Base-by-base conservation (phyloP, 2,113 vertebrate species). In the Stigmatopora nigra region DNA sequence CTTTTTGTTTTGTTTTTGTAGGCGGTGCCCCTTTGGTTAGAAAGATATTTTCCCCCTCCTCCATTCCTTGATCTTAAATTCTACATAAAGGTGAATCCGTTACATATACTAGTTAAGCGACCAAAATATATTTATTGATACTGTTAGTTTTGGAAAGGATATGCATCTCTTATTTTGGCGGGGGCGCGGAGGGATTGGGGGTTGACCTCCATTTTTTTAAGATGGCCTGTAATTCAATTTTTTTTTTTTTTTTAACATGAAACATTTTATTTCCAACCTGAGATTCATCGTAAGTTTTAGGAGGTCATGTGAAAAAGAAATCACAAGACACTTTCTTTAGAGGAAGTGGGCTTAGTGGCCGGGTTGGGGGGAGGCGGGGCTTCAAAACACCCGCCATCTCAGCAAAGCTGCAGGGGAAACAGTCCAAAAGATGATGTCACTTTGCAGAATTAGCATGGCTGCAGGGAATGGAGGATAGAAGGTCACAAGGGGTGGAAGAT, bases 71-170 rank as follows among this genome's bases (percentile, higher is more conserved):
- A 71, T 78, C 71, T 78, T 71, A 71, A 79, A 45, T 61, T 35
- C 0, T 64, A 77, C 64, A 41, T 41, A 41, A 41, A 51, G 70
- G 65, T 68, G 72, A 76, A 76, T 79, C 72, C 68, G 44, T 73
- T 71, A 78, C 70, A 82, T 80, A 63, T 74, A 70, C 74, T 84
- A 78, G 69, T 69, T 66, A 83, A 85, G 78, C 82, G 88, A 89
- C 83, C 88, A 89, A 89, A 89, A 78, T 76, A 71, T 88, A 89
- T 87, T 87, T 85, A 89, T 88, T 84, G 78, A 77, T 77, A 79
- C 72, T 71, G 69, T 76, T 62, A 71, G 72, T 68, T 64, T 44
- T 56, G 59, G 63, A 78, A 51, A 49, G 22, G 48, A 60, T 70
- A 22, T 60, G 60, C 70, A 31, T 64, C 17, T 70, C 36, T 19